These are phyloP conservation scores for Gasterosteus nipponicus DNA, from an alignment of 2,113 vertebrate genomes.

Conservation along the genomic window DNA sequence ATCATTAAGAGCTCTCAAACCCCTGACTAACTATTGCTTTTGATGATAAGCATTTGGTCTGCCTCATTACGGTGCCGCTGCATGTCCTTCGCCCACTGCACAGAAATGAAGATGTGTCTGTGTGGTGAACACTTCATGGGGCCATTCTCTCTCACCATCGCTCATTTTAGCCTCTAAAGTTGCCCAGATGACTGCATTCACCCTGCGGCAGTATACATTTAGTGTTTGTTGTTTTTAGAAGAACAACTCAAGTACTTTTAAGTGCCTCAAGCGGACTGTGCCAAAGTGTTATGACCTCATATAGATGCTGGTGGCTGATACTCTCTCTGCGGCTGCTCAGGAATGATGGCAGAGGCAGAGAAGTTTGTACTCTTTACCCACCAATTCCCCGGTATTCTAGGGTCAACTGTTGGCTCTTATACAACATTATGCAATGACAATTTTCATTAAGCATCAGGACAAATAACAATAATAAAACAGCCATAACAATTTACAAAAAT, in stretches of 20 bases:
- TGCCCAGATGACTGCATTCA: not conserved
- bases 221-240: conserved; percentile 4
- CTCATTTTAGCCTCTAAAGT: conserved; percentile 14
- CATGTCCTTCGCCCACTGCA: conserved; percentile 25
- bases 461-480: not conserved
- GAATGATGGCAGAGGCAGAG: not conserved
- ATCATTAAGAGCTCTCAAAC: conserved; percentile 72
- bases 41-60: conserved; percentile 66
- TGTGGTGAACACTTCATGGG: conserved; percentile 18
- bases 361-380: not conserved
- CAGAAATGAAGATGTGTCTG: conserved; percentile 17
- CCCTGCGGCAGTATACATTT: not conserved
- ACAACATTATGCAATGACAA: not conserved
- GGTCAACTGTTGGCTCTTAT: not conserved
- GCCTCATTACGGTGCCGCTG: conserved; percentile 48
- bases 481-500: not conserved
- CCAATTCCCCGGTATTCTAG: not conserved
- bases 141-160: conserved; percentile 6
- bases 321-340: not conserved
- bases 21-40: conserved; percentile 68
- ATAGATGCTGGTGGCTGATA: not conserved
- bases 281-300: not conserved
- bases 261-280: not conserved
- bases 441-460: not conserved
- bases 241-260: not conserved